Percentiles rank a stretch among this genome's conserved stretches.
Conservation (phyloP, 2,797 vertebrate species). For the Chaetophractus vellerosus region DNA sequence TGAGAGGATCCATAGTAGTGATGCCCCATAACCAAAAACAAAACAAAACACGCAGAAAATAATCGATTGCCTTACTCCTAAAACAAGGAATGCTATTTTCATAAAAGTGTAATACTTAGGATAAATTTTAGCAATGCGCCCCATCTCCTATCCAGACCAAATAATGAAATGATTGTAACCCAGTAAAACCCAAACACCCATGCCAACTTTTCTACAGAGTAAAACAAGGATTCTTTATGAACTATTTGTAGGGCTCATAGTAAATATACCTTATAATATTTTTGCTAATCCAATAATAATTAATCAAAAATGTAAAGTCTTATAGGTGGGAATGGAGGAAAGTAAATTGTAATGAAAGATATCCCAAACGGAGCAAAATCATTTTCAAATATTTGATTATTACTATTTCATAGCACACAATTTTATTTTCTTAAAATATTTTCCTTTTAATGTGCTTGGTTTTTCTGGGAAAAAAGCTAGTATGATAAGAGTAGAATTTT, state of each 20-base stretch:
- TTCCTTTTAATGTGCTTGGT: background rate
- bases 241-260: background rate
- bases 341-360: background rate
- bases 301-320: background rate
- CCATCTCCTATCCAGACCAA: background rate
- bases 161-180: background rate
- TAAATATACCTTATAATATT: constrained; percentile 1
- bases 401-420: background rate
- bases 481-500: background rate
- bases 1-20: background rate
- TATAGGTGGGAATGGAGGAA: background rate
- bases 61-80: background rate
- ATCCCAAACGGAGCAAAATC: background rate
- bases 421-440: background rate
- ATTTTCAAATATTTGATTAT: background rate
- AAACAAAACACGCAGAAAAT: background rate
- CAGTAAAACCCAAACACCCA: background rate
- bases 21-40: background rate
- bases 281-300: background rate
- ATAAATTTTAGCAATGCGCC: background rate
- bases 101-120: background rate
- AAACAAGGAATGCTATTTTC: constrained; percentile 33
- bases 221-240: background rate
- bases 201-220: background rate
- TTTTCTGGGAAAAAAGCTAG: background rate